Conservation (phyloP, 1,140 invertebrate genomes). For the Copidosoma floridanum region DNA sequence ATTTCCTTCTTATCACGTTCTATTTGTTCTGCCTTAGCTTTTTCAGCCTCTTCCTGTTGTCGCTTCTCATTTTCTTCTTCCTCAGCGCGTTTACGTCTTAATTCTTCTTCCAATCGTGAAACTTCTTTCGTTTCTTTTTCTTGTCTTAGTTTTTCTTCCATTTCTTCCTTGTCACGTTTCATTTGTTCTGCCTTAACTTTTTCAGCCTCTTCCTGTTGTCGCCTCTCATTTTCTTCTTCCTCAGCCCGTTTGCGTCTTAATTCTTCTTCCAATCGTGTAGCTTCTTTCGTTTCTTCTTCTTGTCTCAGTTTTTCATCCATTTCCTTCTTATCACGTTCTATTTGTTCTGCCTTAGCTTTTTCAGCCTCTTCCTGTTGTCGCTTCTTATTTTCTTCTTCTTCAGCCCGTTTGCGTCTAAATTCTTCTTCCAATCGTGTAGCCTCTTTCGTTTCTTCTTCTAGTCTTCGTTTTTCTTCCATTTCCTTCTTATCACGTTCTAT, state of each 20-base stretch:
- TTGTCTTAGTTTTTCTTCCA: slow-evolving; percentile 19
- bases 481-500: slow-evolving; percentile 4
- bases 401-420: slow-evolving; percentile 1
- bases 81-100: slow-evolving; percentile 13
- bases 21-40: slow-evolving; percentile 5
- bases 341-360: background rate
- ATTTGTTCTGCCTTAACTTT: background rate
- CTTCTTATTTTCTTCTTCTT: slow-evolving; percentile 6
- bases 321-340: slow-evolving; percentile 12
- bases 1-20: slow-evolving; percentile 11
- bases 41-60: slow-evolving; percentile 8
- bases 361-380: background rate
- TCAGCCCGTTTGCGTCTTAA: background rate
- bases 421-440: background rate
- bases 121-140: slow-evolving; percentile 28
- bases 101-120: slow-evolving; percentile 22
- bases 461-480: slow-evolving; percentile 6
- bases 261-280: slow-evolving; percentile 12
- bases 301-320: slow-evolving; percentile 14
- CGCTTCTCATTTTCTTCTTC: slow-evolving; percentile 17
- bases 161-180: slow-evolving; percentile 14
- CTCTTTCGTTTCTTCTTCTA: slow-evolving; percentile 15
- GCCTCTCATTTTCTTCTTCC: slow-evolving; percentile 19
- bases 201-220: slow-evolving; percentile 25
- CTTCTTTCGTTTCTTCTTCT: slow-evolving; percentile 7